Conservation (phyloP, 2,113 vertebrate genomes). For the Zonotrichia leucophrys region DNA sequence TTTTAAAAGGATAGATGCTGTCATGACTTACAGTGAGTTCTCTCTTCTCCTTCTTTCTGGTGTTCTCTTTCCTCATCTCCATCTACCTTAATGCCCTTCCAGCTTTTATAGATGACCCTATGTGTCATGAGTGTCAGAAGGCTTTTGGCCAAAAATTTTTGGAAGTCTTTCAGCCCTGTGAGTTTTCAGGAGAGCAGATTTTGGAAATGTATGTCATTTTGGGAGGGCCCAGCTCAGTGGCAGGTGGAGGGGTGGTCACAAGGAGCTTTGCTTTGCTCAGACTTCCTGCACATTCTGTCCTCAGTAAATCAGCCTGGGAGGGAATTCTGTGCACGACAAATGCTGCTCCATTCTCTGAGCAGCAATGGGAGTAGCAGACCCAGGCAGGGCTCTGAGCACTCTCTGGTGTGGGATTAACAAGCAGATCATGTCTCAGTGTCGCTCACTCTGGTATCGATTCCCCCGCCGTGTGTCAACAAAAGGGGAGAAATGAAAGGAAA, state of each 20-base stretch:
- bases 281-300: neutral
- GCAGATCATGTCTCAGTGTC: slow-evolving; percentile 19
- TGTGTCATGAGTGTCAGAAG: neutral
- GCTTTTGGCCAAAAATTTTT: neutral
- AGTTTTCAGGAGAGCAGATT: neutral
- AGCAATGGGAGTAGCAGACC: rapidly evolving
- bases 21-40: neutral
- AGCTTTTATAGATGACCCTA: neutral
- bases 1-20: neutral
- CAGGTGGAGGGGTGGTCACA: rapidly evolving
- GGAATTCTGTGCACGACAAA: rapidly evolving
- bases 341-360: rapidly evolving
- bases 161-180: neutral
- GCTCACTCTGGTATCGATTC: slow-evolving; percentile 19
- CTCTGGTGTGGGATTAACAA: neutral
- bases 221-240: neutral
- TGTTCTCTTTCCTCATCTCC: neutral
- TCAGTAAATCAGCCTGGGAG: rapidly evolving
- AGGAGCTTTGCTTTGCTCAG: neutral
- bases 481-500: slow-evolving; percentile 63
- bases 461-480: slow-evolving; percentile 1
- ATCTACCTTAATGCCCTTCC: neutral
- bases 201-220: rapidly evolving
- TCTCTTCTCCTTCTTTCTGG: neutral
- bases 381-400: neutral